Conservation (phyloP, 2,797 vertebrate genomes). For the Emys orbicularis region DNA sequence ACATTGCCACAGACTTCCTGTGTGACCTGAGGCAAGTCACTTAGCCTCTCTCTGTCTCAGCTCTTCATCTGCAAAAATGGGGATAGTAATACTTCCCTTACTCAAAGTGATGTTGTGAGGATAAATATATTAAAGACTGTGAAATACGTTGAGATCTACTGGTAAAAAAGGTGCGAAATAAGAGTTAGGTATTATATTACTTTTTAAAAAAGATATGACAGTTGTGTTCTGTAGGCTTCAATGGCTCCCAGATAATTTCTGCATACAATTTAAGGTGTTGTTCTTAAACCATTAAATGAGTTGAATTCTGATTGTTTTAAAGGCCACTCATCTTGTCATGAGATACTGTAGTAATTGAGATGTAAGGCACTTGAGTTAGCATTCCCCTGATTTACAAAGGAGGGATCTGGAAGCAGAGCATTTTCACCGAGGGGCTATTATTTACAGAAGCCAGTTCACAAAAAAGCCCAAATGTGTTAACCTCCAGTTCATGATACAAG, state of each 20-base stretch:
- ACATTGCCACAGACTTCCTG: not conserved
- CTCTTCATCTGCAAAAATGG: not conserved
- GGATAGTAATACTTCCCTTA: not conserved
- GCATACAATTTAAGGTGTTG: not conserved
- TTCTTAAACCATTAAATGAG: not conserved
- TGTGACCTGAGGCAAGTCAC: not conserved
- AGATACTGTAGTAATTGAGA: not conserved
- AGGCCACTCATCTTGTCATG: not conserved
- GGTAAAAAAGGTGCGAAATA: not conserved
- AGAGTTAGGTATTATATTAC: not conserved
- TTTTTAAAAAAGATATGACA: not conserved
- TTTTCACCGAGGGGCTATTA: not conserved
- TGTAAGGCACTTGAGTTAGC: not conserved
- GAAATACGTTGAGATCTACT: not conserved
- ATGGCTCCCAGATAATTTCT: not conserved
- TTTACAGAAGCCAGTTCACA: not conserved
- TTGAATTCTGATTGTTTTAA: not conserved
- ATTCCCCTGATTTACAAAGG: not conserved
- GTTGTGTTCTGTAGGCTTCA: not conserved
- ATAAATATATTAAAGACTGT: not conserved
- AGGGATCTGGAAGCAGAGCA: not conserved
- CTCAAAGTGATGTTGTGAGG: not conserved
- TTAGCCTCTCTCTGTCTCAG: not conserved
- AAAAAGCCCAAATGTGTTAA: not conserved
- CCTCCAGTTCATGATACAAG: not conserved